Evolutionary conservation across 1,140 invertebrate genomes (phyloP).

Genomic region (Dermatophagoides farinae): DNA sequence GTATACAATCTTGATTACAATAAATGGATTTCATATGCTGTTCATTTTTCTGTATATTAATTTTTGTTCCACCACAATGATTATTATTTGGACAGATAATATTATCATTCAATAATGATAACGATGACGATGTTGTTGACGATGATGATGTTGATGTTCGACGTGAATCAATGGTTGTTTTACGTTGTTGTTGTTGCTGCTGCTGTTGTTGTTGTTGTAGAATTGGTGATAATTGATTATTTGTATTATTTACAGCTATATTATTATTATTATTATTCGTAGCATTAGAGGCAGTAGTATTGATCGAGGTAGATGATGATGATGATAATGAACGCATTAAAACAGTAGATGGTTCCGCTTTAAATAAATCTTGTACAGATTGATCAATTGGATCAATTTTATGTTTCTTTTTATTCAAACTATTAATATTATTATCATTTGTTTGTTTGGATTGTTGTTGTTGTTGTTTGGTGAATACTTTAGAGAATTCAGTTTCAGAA

Average conservation of each 20-base stretch:
- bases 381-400: background rate
- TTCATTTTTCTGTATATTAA: constrained; percentile 27
- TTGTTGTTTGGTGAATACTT: background rate
- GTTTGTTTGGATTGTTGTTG: background rate
- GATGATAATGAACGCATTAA: background rate
- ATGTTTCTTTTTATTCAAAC: constrained; percentile 5
- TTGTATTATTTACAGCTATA: background rate
- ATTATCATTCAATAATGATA: background rate
- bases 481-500: background rate
- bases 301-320: constrained; percentile 3
- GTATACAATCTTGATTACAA: constrained; percentile 66
- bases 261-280: background rate
- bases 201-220: background rate
- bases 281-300: background rate
- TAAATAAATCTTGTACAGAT: constrained; percentile 10
- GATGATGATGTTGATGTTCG: background rate
- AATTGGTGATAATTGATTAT: background rate
- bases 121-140: constrained; percentile 9
- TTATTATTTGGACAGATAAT: background rate
- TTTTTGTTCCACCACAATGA: constrained; percentile 25
- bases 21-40: constrained; percentile 41
- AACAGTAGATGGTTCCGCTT: constrained; percentile 8
- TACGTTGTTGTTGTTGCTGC: background rate
- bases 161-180: background rate
- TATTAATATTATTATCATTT: background rate